These are phyloP conservation scores for Leucophora obtusa DNA, from an alignment of 2,888 invertebrate genomes.

Conservation along the genomic window DNA sequence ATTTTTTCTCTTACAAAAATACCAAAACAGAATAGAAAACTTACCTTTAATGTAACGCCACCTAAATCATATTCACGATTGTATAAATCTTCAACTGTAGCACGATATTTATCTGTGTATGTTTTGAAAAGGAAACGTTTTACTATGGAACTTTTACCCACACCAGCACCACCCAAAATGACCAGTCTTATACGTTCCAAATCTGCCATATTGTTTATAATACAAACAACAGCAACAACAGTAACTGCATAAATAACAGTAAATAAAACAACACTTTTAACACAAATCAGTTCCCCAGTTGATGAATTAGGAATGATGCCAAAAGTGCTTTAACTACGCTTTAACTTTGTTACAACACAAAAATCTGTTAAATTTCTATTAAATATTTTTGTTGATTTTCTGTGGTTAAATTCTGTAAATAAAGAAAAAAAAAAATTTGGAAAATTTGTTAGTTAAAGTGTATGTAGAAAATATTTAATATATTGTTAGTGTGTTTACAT, in stretches of 20 bases:
- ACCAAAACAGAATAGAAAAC: conserved; percentile 53
- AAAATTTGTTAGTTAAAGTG: not conserved
- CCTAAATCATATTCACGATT: conserved; percentile 90
- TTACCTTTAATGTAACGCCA: conserved; percentile 86
- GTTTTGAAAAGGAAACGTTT: conserved; percentile 89
- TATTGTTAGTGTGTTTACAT: no score
- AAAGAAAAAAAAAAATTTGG: not conserved
- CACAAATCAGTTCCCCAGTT: not conserved
- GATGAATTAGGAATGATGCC: not conserved
- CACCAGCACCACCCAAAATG: conserved; percentile 88
- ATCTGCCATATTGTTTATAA: conserved; percentile 80
- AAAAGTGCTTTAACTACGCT: not conserved
- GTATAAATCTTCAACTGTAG: conserved; percentile 93
- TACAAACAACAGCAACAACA: not conserved
- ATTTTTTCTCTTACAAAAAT: not conserved
- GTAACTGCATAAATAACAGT: conserved; percentile 1
- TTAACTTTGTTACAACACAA: not conserved
- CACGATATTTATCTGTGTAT: conserved; percentile 88
- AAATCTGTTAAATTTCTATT: not conserved
- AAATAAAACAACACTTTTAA: not conserved
- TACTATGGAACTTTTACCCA: conserved; percentile 92
- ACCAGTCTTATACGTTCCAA: conserved; percentile 90
- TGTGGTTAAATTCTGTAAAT: not conserved
- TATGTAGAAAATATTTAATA: no score
- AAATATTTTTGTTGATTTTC: not conserved